Evolutionary conservation across 2,797 vertebrate genomes (phyloP).

Genomic region (Dendrocincla tyrannina): DNA sequence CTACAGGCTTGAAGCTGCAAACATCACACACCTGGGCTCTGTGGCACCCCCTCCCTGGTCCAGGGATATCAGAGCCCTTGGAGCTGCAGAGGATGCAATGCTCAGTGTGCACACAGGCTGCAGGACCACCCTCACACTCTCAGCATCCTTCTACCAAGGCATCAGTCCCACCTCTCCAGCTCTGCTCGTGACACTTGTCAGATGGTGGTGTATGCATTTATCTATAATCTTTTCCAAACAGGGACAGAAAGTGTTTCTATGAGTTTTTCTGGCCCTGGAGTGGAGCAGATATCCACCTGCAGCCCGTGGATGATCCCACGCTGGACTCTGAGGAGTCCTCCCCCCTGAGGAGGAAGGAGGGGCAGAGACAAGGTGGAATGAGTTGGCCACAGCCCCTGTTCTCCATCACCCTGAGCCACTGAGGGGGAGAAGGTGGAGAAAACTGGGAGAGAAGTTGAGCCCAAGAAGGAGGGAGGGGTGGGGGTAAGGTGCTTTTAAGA

Average conservation of each 20-base stretch:
- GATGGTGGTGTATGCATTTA: fast-evolving
- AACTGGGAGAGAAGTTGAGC: neutral
- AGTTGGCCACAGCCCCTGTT: neutral
- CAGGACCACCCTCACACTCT: too few species aligned
- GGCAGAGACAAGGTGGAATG: neutral
- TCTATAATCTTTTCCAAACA: neutral
- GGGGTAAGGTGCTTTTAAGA: neutral
- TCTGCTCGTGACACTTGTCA: neutral
- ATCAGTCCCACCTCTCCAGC: neutral
- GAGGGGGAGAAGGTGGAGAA: neutral
- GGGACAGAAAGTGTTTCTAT: neutral
- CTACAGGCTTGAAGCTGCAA: neutral
- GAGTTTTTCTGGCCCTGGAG: fast-evolving
- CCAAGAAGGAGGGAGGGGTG: neutral
- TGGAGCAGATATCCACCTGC: neutral
- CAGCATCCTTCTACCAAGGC: too few species aligned
- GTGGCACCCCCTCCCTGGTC: neutral
- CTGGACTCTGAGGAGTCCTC: neutral
- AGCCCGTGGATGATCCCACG: neutral
- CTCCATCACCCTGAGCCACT: neutral
- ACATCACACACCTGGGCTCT: fast-evolving
- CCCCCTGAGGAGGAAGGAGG: neutral
- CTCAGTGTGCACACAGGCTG: too few species aligned
- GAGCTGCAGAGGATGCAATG: neutral
- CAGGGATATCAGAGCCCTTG: neutral